A percentile compares a stretch with the other conserved stretches of the same genome.
These are phyloP conservation scores for Rotaria magnacalcarata DNA, from an alignment of 2,888 invertebrate species.

Conservation along the genomic window DNA sequence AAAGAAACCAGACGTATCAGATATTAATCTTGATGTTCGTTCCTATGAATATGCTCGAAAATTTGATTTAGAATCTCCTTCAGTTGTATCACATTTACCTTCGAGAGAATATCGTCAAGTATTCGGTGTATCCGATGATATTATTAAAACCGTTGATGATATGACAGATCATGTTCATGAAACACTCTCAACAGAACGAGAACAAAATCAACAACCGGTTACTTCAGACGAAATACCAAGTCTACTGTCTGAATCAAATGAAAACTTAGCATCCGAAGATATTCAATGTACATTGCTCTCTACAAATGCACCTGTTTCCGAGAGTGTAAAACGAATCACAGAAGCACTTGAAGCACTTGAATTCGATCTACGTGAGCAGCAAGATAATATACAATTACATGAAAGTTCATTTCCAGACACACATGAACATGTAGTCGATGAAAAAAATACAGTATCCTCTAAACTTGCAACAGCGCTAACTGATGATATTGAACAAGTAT, in stretches of 20 bases:
- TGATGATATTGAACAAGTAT: background rate
- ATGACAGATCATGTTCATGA: slow-evolving; percentile 6
- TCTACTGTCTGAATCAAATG: background rate
- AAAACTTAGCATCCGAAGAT: background rate
- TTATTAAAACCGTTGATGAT: background rate
- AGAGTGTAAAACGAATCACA: background rate
- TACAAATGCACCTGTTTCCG: background rate
- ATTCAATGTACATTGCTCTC: background rate
- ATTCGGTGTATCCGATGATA: background rate
- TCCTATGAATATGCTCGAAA: background rate
- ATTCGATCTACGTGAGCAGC: background rate
- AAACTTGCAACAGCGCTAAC: background rate
- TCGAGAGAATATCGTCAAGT: background rate
- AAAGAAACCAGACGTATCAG: background rate
- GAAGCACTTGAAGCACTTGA: background rate
- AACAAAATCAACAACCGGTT: background rate
- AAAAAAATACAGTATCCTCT: background rate
- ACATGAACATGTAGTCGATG: background rate
- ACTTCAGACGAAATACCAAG: background rate
- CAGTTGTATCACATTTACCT: background rate
- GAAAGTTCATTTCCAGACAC: background rate
- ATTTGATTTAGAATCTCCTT: background rate
- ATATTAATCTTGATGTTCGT: background rate
- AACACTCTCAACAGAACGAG: background rate
- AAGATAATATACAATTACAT: background rate